Percentiles rank a stretch among this genome's conserved stretches.
These are phyloP conservation scores for Eristalinus aeneus DNA, from an alignment of 2,888 invertebrate genomes.

Conservation along the genomic window DNA sequence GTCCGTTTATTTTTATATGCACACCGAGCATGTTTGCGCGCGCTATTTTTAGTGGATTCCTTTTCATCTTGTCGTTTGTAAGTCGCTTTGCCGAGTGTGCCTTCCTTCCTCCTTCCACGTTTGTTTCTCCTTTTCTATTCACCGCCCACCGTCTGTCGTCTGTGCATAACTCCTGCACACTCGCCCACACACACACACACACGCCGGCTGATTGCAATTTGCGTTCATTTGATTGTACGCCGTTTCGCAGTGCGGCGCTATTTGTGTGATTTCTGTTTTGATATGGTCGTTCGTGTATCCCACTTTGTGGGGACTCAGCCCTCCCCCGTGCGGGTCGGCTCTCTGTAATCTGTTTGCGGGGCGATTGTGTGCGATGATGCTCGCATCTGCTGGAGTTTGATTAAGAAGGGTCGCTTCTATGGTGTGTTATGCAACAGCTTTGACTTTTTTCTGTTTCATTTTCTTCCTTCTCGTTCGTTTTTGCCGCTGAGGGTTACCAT, in stretches of 20 bases:
- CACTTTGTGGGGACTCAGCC: slow-evolving; percentile 33
- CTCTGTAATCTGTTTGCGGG: slow-evolving; percentile 3
- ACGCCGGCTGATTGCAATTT: slow-evolving; percentile 4
- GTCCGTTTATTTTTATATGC: slow-evolving; percentile 57
- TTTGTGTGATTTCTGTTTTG: slow-evolving; percentile 67
- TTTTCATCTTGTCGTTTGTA: slow-evolving; percentile 49
- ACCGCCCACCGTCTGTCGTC: neutral
- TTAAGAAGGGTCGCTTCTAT: slow-evolving; percentile 47
- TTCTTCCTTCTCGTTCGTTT: too few species aligned
- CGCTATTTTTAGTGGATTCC: slow-evolving; percentile 69
- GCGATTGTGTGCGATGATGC: slow-evolving; percentile 54
- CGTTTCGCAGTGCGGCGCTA: slow-evolving; percentile 60
- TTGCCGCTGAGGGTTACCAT: neutral
- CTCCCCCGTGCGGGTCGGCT: neutral
- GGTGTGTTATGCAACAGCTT: slow-evolving; percentile 59
- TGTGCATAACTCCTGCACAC: neutral
- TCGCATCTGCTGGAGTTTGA: slow-evolving; percentile 61
- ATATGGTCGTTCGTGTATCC: slow-evolving; percentile 60
- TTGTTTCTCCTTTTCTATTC: neutral
- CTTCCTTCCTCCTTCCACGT: slow-evolving; percentile 4
- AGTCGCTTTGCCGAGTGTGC: slow-evolving; percentile 25
- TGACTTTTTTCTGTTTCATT: neutral
- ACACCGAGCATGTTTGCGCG: slow-evolving; percentile 57
- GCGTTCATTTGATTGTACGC: slow-evolving; percentile 19
- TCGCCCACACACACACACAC: neutral